Percentiles rank a stretch among this genome's conserved stretches.
phyloP scores from a whole-genome alignment of 2,888 invertebrate species.

The Synergus laeviventris region DNA sequence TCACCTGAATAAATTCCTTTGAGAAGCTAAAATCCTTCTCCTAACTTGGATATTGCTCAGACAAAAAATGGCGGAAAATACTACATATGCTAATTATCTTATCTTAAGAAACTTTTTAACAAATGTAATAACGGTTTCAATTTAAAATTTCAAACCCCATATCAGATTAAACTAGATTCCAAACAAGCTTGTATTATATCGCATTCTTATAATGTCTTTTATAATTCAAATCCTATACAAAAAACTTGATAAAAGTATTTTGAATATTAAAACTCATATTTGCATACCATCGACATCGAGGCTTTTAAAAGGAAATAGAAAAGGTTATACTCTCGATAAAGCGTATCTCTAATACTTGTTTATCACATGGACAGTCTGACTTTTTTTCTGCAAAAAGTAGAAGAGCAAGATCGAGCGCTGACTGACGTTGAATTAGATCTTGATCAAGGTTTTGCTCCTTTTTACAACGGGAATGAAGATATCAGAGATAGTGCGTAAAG shows the following conservation, averaged over 20 bases:
- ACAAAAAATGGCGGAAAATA: neutral
- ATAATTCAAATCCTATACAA: neutral
- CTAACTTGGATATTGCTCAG: neutral
- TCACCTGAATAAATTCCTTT: neutral
- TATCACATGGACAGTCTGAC: neutral
- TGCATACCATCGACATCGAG: neutral
- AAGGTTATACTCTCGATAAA: slow-evolving; percentile 1
- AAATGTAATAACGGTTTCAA: neutral
- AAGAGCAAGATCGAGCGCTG: slow-evolving; percentile 19
- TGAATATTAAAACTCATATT: slow-evolving; percentile 11
- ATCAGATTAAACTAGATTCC: slow-evolving; percentile 17
- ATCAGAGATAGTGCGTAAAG: slow-evolving; percentile 34
- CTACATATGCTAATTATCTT: slow-evolving; percentile 6
- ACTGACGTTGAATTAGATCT: slow-evolving; percentile 37
- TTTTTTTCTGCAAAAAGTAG: slow-evolving; percentile 14
- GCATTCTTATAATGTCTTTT: neutral
- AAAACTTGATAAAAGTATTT: neutral
- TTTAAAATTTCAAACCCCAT: neutral
- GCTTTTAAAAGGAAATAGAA: slow-evolving; percentile 4
- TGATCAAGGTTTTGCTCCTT: slow-evolving; percentile 31
- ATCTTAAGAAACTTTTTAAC: neutral
- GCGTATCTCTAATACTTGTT: slow-evolving; percentile 9
- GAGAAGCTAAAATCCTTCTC: neutral
- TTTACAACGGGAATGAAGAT: slow-evolving; percentile 21
- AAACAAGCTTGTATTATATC: neutral